Evolutionary conservation across 1,140 invertebrate species (phyloP).

Genomic region (Zaprionus taronus): DNA sequence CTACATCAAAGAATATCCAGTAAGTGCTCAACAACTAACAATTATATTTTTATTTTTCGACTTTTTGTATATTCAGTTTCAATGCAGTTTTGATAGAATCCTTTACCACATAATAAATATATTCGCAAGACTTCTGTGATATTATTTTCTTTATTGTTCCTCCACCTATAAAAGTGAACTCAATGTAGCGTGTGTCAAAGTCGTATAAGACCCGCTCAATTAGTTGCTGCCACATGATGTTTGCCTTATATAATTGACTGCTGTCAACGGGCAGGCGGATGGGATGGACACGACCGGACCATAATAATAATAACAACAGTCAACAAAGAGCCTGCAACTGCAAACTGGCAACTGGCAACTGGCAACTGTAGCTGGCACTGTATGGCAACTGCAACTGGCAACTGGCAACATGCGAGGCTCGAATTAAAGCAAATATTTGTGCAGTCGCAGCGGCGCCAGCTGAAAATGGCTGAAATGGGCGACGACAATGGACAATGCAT

Average conservation of each 20-base stretch:
- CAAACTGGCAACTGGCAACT: slow-evolving; percentile 61
- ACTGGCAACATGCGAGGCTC: slow-evolving; percentile 76
- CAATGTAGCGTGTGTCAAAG: not conserved
- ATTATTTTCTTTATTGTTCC: too few relatives aligned
- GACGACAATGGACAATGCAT: slow-evolving; percentile 78
- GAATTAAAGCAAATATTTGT: slow-evolving; percentile 81
- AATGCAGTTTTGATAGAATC: too few relatives aligned
- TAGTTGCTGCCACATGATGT: slow-evolving; percentile 40
- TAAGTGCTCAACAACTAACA: too few relatives aligned
- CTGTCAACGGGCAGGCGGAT: slow-evolving; percentile 33
- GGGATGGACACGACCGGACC: slow-evolving; percentile 20
- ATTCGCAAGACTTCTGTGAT: too few relatives aligned
- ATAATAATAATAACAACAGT: slow-evolving; percentile 28
- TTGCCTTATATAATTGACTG: slow-evolving; percentile 49
- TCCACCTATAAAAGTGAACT: too few relatives aligned
- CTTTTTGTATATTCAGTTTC: too few relatives aligned
- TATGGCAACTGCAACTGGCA: slow-evolving; percentile 44
- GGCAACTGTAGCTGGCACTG: slow-evolving; percentile 56
- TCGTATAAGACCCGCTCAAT: slow-evolving; percentile 1
- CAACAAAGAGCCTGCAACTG: slow-evolving; percentile 44
- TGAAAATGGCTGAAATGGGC: slow-evolving; percentile 52
- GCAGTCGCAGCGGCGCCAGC: slow-evolving; percentile 67
- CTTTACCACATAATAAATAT: too few relatives aligned
- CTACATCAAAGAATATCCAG: too few relatives aligned
- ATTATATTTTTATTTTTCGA: too few relatives aligned